Evolutionary conservation across 2,888 invertebrate species (phyloP).

Genomic region (Boloria selene): DNA sequence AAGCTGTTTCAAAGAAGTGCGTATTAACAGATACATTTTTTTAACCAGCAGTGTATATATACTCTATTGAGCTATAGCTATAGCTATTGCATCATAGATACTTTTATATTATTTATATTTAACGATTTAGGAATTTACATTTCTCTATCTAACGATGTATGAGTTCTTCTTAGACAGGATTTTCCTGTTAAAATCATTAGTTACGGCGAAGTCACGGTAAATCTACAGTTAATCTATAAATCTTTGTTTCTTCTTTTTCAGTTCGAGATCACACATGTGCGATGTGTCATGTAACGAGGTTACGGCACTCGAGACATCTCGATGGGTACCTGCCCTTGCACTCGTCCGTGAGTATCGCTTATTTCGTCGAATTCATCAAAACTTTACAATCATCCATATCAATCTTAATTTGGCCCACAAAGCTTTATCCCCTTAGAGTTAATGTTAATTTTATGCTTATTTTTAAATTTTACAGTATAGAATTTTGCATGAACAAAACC

Average conservation of each 20-base stretch:
- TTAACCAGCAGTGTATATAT: no score
- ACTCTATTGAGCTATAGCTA: no score
- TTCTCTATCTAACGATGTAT: no score
- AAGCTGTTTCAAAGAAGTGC: no score
- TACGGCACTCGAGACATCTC: slow-evolving; percentile 71
- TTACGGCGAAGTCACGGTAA: no score
- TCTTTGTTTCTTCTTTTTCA: slow-evolving; percentile 46
- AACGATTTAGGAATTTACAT: no score
- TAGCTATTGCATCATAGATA: no score
- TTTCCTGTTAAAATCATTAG: no score
- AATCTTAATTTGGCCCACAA: slow-evolving; percentile 51
- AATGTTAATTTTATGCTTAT: slow-evolving; percentile 68
- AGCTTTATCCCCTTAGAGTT: slow-evolving; percentile 71
- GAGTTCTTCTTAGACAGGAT: no score
- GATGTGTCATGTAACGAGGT: slow-evolving; percentile 70
- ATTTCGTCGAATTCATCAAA: slow-evolving; percentile 39
- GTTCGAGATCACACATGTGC: slow-evolving; percentile 61
- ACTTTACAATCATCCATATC: slow-evolving; percentile 20
- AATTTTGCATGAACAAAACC: slow-evolving; percentile 52
- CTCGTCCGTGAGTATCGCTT: slow-evolving; percentile 66
- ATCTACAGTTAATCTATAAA: neutral
- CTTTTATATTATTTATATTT: no score
- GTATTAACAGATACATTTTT: no score
- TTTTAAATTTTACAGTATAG: slow-evolving; percentile 53
- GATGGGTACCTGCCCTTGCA: slow-evolving; percentile 64